phyloP scores from a whole-genome alignment of 2,113 vertebrate species.

The Ailuropoda melanoleuca region DNA sequence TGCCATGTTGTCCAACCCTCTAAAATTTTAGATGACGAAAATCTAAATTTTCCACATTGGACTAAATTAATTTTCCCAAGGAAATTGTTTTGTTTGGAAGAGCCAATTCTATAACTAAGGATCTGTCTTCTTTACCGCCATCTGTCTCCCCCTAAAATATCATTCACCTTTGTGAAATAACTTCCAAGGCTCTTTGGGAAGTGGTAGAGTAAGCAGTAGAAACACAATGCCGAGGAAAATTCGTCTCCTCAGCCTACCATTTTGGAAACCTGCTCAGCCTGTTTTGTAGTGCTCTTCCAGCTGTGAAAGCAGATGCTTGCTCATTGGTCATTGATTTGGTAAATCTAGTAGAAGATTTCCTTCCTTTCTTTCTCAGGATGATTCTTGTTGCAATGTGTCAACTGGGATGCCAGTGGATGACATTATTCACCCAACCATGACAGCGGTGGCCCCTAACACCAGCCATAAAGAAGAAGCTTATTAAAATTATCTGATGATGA shows the following conservation, averaged over 20 bases:
- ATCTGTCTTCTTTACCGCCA: background rate
- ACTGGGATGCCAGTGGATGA: background rate
- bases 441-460: background rate
- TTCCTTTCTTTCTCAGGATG: background rate
- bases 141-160: background rate
- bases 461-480: background rate
- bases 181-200: background rate
- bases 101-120: background rate
- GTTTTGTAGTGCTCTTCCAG: background rate
- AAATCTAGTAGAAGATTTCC: background rate
- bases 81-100: background rate
- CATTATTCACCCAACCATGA: background rate
- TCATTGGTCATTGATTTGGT: background rate
- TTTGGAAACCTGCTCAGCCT: background rate
- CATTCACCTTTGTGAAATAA: background rate
- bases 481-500: background rate
- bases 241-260: background rate
- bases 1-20: background rate
- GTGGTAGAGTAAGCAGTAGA: background rate
- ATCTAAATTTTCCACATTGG: background rate
- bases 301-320: background rate
- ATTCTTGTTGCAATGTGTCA: background rate
- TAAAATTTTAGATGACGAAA: background rate
- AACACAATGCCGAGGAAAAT: background rate
- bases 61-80: background rate